These are phyloP conservation scores for Heteronetta atricapilla DNA, from an alignment of 2,113 vertebrate species.

Conservation along the genomic window DNA sequence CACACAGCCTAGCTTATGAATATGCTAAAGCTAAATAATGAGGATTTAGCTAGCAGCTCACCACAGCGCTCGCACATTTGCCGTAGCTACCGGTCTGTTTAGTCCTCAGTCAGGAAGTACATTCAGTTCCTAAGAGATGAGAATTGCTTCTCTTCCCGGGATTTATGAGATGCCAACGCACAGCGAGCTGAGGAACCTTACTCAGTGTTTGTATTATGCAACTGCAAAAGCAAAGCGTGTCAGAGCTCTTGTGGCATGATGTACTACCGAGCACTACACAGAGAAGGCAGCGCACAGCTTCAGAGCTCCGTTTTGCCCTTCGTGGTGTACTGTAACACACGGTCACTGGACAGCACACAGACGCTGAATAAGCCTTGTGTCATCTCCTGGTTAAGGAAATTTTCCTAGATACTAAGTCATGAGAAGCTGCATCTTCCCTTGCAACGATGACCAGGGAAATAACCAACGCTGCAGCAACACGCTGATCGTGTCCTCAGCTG, in stretches of 20 bases:
- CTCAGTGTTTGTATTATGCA: slow-evolving; percentile 16
- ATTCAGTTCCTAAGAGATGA: background rate
- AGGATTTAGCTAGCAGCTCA: background rate
- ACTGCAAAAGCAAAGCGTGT: slow-evolving; percentile 12
- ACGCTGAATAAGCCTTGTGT: background rate
- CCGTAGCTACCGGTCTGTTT: background rate
- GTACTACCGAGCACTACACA: background rate
- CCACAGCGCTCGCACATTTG: background rate
- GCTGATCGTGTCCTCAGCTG: background rate
- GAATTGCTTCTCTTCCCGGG: background rate
- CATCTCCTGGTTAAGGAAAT: background rate
- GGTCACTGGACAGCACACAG: background rate
- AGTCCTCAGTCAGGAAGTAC: background rate
- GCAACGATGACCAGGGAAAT: background rate
- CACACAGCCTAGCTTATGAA: background rate
- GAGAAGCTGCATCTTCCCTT: background rate
- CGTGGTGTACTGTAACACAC: background rate
- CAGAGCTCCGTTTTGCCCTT: background rate
- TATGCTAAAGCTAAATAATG: background rate
- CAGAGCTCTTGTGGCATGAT: background rate
- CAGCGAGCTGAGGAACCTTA: background rate
- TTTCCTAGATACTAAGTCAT: background rate
- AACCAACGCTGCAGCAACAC: background rate
- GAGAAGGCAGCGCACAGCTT: background rate
- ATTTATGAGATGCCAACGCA: background rate